phyloP scores from a whole-genome alignment of 2,113 vertebrate species.

The Pavo muticus region DNA sequence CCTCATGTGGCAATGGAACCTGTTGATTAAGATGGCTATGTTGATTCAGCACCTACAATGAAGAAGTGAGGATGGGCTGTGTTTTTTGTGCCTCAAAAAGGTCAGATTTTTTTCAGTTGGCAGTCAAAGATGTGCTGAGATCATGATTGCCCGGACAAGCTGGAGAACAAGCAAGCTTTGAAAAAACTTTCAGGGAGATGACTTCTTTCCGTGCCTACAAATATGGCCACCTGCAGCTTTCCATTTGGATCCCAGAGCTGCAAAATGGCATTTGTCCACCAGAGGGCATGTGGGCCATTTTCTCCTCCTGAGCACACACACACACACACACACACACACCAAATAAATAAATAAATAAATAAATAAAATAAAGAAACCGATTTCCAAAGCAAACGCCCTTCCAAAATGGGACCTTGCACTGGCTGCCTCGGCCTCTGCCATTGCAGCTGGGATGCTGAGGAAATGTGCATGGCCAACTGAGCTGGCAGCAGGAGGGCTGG shows the following conservation, averaged over 20 bases:
- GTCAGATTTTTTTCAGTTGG: not conserved
- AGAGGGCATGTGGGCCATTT: constrained; percentile 71
- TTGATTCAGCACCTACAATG: not conserved
- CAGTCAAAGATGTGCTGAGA: not conserved
- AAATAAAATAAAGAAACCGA: not conserved
- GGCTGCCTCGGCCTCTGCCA: not conserved
- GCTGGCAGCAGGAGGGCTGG: not conserved
- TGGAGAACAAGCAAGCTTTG: not conserved
- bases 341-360: not conserved
- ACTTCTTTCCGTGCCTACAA: not conserved
- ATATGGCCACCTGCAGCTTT: constrained; percentile 46
- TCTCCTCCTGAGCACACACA: not conserved
- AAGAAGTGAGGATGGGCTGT: not conserved
- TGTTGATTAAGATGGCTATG: not conserved
- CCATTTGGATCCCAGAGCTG: constrained; percentile 10
- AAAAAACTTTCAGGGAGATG: accelerated
- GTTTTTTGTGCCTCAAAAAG: not conserved
- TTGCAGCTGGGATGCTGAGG: not conserved
- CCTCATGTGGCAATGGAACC: not conserved
- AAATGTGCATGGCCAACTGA: not conserved
- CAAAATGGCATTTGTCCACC: constrained; percentile 60
- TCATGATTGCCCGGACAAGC: not conserved
- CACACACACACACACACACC: no score
- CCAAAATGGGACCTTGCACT: not conserved
- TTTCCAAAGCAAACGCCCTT: not conserved